Base-by-base conservation (phyloP, 2,113 vertebrate species). In the Pluvianellus socialis region DNA sequence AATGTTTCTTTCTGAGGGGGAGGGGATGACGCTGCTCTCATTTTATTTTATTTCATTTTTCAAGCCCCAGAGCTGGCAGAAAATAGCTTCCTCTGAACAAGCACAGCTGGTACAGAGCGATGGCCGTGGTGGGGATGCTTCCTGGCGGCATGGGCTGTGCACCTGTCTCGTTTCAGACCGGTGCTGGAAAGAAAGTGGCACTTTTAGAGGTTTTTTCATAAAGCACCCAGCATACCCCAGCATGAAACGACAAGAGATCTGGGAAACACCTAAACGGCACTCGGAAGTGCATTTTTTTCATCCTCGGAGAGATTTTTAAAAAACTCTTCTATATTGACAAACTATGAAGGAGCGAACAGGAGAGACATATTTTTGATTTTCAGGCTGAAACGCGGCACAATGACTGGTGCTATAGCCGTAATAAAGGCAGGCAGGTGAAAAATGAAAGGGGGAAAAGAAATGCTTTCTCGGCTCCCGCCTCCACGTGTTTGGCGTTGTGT, bases 311-410 rank as follows among this genome's bases (percentile, higher is more conserved):
- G 45, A 7, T 86, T 68, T 71, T 68, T 18, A 0, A 90, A 91
- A 91, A 90, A 5, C 8, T 67, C 45, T 44, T 76, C 15, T 38
- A 7, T 65, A 59, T 33, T 59, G 86, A 90, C 35, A 15, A 67
- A 72, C 55, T 79, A 82, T 92, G 79, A 96, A 84, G 53, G 38
- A 94, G 87, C 20, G n/a, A 84, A 92, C 65, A 92, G 65, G 59
- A 86, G 72, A 10, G 14, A 63, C 1, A 5, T 72, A 44, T 63
- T 90, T 96, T 86, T 96, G 96, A 96, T 94, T 96, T 70, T 90
- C 88, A 88, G 61, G 55, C 80, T 90, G 95, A 94, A 98, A 94
- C 86, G 92, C 87, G 92, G 65, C 87, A 68, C 52, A 74, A 3
- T 1, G 7, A 66, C 70, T 50, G 2, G 0, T 13, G 4, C 65